phyloP scores from a whole-genome alignment of 2,797 vertebrate species.

The Gila robusta region DNA sequence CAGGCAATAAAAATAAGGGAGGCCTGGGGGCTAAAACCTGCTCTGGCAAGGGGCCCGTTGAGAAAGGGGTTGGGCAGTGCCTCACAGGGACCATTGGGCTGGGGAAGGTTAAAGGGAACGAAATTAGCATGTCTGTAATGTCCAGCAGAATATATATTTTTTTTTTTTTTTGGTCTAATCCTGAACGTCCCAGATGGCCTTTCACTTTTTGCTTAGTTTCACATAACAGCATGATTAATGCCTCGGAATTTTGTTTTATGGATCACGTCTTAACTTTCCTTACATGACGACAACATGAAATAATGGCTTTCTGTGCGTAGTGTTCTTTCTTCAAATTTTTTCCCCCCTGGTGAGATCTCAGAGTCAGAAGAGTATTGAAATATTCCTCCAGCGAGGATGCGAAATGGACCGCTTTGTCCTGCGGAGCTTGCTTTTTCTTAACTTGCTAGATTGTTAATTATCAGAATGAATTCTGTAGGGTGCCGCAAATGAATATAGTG shows the following conservation, averaged over 20 bases:
- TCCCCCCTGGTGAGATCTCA: neutral
- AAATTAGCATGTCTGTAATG: conserved; percentile 27
- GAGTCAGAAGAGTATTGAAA: conserved; percentile 30
- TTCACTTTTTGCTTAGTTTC: conserved; percentile 30
- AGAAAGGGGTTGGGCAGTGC: conserved; percentile 16
- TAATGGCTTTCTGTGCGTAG: neutral
- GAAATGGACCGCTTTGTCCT: conserved; percentile 21
- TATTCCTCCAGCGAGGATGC: neutral
- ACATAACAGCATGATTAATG: conserved; percentile 9
- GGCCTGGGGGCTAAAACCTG: conserved; percentile 53
- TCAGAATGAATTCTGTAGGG: conserved; percentile 47
- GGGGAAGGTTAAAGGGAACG: conserved; percentile 25
- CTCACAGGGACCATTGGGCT: conserved; percentile 4
- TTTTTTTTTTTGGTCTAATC: conserved; percentile 1
- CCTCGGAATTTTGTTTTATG: conserved; percentile 28
- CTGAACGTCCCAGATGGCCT: neutral
- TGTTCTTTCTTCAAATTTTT: neutral
- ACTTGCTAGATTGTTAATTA: conserved; percentile 52
- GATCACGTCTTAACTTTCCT: conserved; percentile 17
- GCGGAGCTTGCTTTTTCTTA: conserved; percentile 10
- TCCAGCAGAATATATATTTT: conserved; percentile 9
- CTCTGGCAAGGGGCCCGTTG: conserved; percentile 32
- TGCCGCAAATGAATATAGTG: conserved; percentile 41
- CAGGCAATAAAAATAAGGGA: conserved; percentile 49
- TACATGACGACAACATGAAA: neutral